Evolutionary conservation across 2,797 vertebrate species (phyloP), one percentile per base, ranked within the genome.

Genomic region (Sebastes paucispinis): DNA sequence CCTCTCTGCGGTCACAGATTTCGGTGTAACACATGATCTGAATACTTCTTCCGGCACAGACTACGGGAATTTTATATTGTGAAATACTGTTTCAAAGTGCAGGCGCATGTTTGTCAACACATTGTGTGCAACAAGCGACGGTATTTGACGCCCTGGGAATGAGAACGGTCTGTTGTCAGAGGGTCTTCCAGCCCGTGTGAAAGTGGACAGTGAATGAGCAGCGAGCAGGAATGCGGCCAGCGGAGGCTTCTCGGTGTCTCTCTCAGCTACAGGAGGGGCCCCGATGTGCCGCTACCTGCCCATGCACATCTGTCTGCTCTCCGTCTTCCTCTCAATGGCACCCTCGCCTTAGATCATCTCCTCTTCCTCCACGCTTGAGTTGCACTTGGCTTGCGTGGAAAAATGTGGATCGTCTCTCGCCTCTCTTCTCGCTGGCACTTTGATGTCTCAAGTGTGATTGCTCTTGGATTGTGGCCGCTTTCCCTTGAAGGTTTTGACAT

Each of bases 391-490:
- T 93, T 86, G 92, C 89, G 81, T 92, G 91, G 93, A 93, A 87
- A 94, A 94, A 94, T 85, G 92, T 77, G 89, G 92, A 91, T 92
- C 75, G 80, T 92, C 94, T 95, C 92, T 94, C 91, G 90, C 94
- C 90, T 93, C 93, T 91, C 91, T 90, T 89, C 91, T 91, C 88
- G 58, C 78, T 90, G 86, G 78, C 81, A 92, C 96, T 97, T 96
- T 96, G 96, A 96, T 95, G 95, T 96, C 91, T 96, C 89, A 95
- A 96, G 96, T 96, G 94, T 96, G 96, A 96, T 96, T 96, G 95
- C 94, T 90, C 90, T 94, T 94, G 95, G 94, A 96, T 94, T 89
- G 92, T 87, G 90, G 93, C 90, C 66, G 93, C 93, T 93, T 93
- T 94, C 89, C 93, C 93, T 95, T 95, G 94, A 95, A 96, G 94